Percentiles rank a stretch among this genome's conserved stretches.
Conservation (phyloP, 2,888 invertebrate genomes). For the Caenorhabditis sp. region DNA sequence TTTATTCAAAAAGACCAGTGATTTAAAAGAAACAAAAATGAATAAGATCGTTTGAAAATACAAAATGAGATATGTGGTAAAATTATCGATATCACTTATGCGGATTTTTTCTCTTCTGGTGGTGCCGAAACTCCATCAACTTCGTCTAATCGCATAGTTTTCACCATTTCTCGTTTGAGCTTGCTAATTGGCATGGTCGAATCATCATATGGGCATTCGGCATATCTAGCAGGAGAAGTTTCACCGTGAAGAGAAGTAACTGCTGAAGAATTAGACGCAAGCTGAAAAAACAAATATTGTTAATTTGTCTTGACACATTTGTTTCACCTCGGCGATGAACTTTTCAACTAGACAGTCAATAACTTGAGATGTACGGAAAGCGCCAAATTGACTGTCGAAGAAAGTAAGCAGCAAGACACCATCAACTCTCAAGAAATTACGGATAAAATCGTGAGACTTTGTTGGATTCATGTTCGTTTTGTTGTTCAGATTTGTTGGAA, state of each 20-base stretch:
- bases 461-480: constrained; percentile 33
- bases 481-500: constrained; percentile 36
- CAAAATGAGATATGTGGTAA: no score
- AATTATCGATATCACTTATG: no score
- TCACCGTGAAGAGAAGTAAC: constrained; percentile 17
- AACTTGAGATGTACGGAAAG: constrained; percentile 22
- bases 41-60: no score
- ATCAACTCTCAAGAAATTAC: constrained; percentile 25
- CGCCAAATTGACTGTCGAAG: constrained; percentile 34
- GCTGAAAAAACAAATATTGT: constrained; percentile 9
- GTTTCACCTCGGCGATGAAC: constrained; percentile 23
- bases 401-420: constrained; percentile 34
- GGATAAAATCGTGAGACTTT: constrained; percentile 24
- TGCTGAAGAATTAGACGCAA: constrained; percentile 24
- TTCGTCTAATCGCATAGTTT: not conserved
- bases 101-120: no score
- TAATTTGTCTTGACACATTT: not conserved
- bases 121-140: not conserved
- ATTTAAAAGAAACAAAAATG: no score
- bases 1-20: no score
- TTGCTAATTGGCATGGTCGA: not conserved
- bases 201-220: constrained; percentile 3
- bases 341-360: constrained; percentile 29
- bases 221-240: constrained; percentile 5
- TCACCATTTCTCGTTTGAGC: not conserved